A percentile compares a stretch with the other conserved stretches of the same genome.
These are phyloP conservation scores for Zelostemma sp. DNA, from an alignment of 1,140 invertebrate species.

Conservation along the genomic window DNA sequence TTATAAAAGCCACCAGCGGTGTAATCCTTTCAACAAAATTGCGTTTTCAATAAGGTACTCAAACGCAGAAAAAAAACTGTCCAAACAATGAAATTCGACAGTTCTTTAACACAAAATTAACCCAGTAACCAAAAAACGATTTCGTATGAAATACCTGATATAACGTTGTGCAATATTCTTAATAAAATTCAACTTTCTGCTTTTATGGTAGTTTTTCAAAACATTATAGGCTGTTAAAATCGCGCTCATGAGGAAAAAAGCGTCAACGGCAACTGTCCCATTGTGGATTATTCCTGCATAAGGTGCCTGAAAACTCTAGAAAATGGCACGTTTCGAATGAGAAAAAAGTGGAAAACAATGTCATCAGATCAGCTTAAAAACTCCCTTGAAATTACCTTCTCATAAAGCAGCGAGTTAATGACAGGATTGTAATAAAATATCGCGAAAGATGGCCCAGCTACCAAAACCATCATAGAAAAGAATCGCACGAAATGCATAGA, in stretches of 20 bases:
- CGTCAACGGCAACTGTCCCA: constrained; percentile 57
- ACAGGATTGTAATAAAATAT: constrained; percentile 40
- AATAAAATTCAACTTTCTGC: constrained; percentile 48
- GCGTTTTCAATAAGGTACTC: no score
- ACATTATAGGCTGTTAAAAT: constrained; percentile 51
- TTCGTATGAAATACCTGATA: constrained; percentile 51
- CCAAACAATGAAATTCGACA: constrained; percentile 7
- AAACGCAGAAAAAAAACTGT: no score
- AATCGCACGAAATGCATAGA: constrained; percentile 46
- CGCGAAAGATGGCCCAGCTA: constrained; percentile 50
- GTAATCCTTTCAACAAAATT: constrained; percentile 55
- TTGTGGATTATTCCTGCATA: constrained; percentile 48
- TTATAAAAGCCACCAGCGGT: constrained; percentile 58
- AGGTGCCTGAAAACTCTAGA: neutral
- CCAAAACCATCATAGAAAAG: constrained; percentile 34
- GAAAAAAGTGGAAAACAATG: neutral
- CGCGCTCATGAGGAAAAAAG: constrained; percentile 58
- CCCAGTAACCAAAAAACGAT: no score
- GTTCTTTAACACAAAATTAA: no score
- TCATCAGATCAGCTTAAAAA: neutral
- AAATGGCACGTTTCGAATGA: constrained; percentile 2
- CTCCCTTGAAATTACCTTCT: constrained; percentile 38
- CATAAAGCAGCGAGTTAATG: constrained; percentile 38
- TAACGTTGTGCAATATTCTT: constrained; percentile 49
- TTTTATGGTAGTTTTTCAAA: constrained; percentile 48